A percentile compares a stretch with the other conserved stretches of the same genome.
These are phyloP conservation scores for Polydrusus tereticollis DNA, from an alignment of 2,888 invertebrate genomes.

Conservation along the genomic window DNA sequence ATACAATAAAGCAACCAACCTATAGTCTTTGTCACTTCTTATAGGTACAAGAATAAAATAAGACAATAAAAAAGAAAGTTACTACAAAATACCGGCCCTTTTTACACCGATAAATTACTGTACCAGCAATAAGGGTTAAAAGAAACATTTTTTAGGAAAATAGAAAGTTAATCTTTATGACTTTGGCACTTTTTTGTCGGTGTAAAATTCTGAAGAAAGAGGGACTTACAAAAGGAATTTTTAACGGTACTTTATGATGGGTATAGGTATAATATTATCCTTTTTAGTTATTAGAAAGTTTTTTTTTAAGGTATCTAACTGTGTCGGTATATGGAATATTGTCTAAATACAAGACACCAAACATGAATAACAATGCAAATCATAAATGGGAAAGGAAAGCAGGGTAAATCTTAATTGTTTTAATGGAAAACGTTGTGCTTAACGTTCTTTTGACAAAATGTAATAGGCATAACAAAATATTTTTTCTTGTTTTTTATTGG, in stretches of 20 bases:
- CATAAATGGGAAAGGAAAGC: too few relatives aligned
- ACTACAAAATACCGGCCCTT: not conserved
- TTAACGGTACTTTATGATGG: not conserved
- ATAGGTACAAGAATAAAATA: too few relatives aligned
- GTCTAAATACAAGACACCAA: too few relatives aligned
- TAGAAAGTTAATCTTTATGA: not conserved
- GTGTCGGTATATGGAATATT: too few relatives aligned
- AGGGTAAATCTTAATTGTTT: too few relatives aligned
- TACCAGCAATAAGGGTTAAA: not conserved
- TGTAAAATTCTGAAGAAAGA: not conserved
- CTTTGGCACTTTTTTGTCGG: constrained; percentile 3
- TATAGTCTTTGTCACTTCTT: too few relatives aligned
- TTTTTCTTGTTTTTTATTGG: too few relatives aligned
- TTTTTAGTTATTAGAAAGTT: not conserved
- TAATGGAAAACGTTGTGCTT: too few relatives aligned
- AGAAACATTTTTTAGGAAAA: not conserved
- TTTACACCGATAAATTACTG: not conserved
- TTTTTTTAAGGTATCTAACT: not conserved
- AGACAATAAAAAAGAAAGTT: constrained; percentile 3
- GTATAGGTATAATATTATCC: not conserved
- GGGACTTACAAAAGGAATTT: not conserved
- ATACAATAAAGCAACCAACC: too few relatives aligned
- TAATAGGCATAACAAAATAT: too few relatives aligned
- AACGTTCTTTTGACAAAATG: too few relatives aligned
- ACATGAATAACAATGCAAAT: too few relatives aligned